phyloP scores from a whole-genome alignment of 2,888 invertebrate species.

The Chrysolina americana region DNA sequence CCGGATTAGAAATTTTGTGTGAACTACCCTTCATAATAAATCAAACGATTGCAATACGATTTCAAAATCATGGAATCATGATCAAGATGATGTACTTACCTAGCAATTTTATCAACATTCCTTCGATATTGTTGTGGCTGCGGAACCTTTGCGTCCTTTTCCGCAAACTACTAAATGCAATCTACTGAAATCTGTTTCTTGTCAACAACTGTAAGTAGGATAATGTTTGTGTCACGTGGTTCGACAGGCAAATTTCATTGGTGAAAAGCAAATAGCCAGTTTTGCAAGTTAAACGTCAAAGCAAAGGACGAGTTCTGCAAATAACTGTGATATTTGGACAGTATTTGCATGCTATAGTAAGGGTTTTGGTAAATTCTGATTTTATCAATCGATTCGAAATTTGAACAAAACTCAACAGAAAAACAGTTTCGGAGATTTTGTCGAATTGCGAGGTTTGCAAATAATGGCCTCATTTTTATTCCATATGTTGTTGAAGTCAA shows the following conservation, averaged over 20 bases:
- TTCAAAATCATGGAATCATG: background rate
- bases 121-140: too few species aligned
- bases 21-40: background rate
- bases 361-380: too few species aligned
- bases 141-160: too few species aligned
- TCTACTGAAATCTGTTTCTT: too few species aligned
- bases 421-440: background rate
- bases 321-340: too few species aligned
- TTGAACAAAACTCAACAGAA: background rate
- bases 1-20: background rate
- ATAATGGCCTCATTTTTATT: background rate
- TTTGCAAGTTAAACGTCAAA: background rate
- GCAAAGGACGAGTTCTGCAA: background rate
- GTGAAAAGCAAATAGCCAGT: too few species aligned
- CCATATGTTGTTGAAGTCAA: too few species aligned
- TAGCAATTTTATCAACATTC: background rate
- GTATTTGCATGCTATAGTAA: background rate
- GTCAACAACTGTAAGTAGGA: too few species aligned
- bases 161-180: too few species aligned
- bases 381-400: background rate
- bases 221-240: too few species aligned
- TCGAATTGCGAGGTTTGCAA: too few species aligned
- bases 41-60: background rate
- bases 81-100: background rate
- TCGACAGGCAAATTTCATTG: too few species aligned